Evolutionary conservation across 2,888 invertebrate genomes (phyloP).

Genomic region (Tribolium freemani): DNA sequence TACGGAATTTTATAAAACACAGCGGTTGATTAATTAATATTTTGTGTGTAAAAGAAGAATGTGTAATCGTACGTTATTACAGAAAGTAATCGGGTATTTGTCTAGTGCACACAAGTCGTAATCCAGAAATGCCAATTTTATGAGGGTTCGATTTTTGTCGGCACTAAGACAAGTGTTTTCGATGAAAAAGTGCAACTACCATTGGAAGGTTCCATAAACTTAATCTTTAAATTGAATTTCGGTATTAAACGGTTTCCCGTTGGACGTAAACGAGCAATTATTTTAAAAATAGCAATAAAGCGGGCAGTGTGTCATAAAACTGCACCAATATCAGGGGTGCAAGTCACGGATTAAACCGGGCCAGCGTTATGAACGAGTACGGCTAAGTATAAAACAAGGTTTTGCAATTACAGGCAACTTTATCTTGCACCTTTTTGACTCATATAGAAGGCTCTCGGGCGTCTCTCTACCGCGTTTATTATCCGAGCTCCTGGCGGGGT

Average conservation of each 20-base stretch:
- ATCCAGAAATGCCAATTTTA: background rate
- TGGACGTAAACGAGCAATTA: conserved; percentile 41
- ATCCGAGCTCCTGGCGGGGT: conserved; percentile 17
- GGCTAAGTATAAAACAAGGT: conserved; percentile 50
- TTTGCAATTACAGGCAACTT: conserved; percentile 52
- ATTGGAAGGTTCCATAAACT: conserved; percentile 33
- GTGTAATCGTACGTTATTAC: background rate
- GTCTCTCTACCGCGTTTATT: conserved; percentile 22
- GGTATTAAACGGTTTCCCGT: conserved; percentile 40
- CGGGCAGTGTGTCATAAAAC: conserved; percentile 44
- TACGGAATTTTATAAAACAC: too few relatives aligned
- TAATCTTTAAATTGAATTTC: conserved; percentile 43
- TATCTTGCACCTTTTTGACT: conserved; percentile 48
- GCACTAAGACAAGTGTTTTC: conserved; percentile 2
- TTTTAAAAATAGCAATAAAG: conserved; percentile 47
- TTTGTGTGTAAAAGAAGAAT: too few relatives aligned
- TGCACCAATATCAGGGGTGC: conserved; percentile 47
- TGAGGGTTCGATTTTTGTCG: conserved; percentile 2
- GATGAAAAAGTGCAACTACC: conserved; percentile 31
- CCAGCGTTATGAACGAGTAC: conserved; percentile 42
- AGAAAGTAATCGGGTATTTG: background rate
- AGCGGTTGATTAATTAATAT: too few relatives aligned
- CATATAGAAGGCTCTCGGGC: conserved; percentile 45
- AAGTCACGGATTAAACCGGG: conserved; percentile 47
- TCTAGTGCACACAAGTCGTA: background rate